phyloP scores from a whole-genome alignment of 2,888 invertebrate genomes.

The Drosophila atroscutellata region DNA sequence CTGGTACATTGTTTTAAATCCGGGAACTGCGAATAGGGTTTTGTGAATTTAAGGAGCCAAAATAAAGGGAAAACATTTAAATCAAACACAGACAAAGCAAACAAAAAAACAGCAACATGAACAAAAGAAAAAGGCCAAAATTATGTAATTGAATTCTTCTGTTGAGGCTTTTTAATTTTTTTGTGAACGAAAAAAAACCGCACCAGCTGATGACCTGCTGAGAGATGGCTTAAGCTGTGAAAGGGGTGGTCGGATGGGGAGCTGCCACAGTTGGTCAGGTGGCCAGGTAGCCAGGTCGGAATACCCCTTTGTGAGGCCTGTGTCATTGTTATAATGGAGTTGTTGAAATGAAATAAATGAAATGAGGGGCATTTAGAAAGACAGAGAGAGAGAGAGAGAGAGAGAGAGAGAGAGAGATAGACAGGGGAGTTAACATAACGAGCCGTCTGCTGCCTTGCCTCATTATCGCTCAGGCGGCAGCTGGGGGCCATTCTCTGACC shows the following conservation, averaged over 20 bases:
- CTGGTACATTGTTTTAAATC: constrained; percentile 14
- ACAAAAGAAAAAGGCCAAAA: constrained; percentile 46
- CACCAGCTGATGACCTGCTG: constrained; percentile 24
- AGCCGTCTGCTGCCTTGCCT: constrained; percentile 27
- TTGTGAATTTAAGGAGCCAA: constrained; percentile 17
- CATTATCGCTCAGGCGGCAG: constrained; percentile 54
- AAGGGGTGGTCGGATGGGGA: not conserved
- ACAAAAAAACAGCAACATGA: not conserved
- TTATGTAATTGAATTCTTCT: constrained; percentile 73
- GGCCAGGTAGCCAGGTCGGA: constrained; percentile 7
- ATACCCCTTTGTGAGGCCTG: constrained; percentile 23
- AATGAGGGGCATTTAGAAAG: constrained; percentile 44
- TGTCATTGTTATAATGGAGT: constrained; percentile 64
- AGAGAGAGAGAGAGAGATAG: not conserved
- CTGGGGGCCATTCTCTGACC: constrained; percentile 26
- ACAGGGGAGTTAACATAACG: constrained; percentile 39
- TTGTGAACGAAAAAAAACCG: constrained; percentile 21
- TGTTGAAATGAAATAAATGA: constrained; percentile 56
- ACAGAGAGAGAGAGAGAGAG: not conserved
- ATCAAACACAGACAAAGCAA: constrained; percentile 43
- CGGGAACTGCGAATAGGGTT: not conserved
- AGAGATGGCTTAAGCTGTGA: constrained; percentile 8
- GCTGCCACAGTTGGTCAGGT: constrained; percentile 20
- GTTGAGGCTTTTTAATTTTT: constrained; percentile 68
- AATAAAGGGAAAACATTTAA: constrained; percentile 39